These are phyloP conservation scores for Arctocebus calabarensis DNA, from an alignment of 2,797 vertebrate species.

Conservation along the genomic window DNA sequence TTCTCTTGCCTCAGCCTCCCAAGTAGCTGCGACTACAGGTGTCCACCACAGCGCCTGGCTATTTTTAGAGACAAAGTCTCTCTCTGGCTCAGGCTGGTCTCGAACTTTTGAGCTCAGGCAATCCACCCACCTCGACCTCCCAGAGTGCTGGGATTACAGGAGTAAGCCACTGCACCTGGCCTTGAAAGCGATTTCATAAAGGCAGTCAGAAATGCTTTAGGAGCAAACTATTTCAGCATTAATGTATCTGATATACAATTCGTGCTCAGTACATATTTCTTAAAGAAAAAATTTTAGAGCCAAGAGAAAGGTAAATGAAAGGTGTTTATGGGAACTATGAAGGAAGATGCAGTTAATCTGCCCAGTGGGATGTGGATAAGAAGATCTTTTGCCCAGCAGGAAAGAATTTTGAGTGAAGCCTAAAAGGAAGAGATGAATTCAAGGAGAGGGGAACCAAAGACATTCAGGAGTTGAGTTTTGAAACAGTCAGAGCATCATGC, in stretches of 20 bases:
- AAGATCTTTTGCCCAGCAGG: not conserved
- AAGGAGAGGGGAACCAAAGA: not conserved
- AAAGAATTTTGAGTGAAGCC: slow-evolving; percentile 20
- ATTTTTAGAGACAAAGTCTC: no score
- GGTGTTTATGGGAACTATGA: not conserved
- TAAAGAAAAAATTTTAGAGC: not conserved
- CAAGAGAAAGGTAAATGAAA: not conserved
- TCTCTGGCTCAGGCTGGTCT: no score
- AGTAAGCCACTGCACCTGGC: no score
- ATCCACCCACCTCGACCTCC: no score
- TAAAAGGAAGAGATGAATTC: not conserved
- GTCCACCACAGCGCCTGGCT: no score
- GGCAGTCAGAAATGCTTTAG: not conserved
- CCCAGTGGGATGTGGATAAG: not conserved
- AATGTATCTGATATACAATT: not conserved
- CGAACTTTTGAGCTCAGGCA: no score
- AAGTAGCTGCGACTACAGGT: no score
- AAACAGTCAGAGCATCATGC: not conserved
- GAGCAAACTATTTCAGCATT: not conserved
- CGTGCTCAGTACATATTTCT: not conserved
- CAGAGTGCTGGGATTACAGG: no score
- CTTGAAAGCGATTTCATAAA: not conserved
- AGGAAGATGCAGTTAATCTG: slow-evolving; percentile 17
- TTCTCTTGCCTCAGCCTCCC: no score
- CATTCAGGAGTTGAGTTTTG: not conserved